Percentiles rank a stretch among this genome's conserved stretches.
These are phyloP conservation scores for Dusona sp. DNA, from an alignment of 2,888 invertebrate genomes.

Conservation along the genomic window DNA sequence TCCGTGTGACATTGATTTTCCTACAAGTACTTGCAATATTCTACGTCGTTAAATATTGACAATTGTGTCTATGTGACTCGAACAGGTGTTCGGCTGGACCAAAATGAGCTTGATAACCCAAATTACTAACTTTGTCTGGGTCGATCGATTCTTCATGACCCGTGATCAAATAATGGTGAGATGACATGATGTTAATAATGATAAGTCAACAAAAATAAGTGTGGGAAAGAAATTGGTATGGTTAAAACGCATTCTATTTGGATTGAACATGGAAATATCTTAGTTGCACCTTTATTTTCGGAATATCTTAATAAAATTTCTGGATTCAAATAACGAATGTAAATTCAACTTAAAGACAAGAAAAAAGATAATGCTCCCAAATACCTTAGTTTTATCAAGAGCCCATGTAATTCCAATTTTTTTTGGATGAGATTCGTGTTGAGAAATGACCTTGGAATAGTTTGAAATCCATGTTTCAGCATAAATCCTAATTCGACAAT, in stretches of 20 bases:
- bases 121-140: conserved; percentile 11
- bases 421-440: no score
- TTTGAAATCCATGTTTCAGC: conserved; percentile 31
- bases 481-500: conserved; percentile 6
- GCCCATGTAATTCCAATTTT: neutral
- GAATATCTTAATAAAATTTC: no score
- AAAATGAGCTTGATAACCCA: neutral
- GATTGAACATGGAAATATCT: no score
- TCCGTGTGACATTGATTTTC: no score
- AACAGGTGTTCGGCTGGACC: neutral
- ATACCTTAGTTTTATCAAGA: neutral
- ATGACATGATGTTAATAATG: neutral
- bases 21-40: neutral
- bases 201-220: neutral
- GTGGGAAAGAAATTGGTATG: neutral
- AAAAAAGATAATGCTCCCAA: no score
- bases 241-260: no score
- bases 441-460: no score
- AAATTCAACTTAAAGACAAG: neutral
- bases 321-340: neutral
- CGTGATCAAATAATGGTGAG: conserved; percentile 15
- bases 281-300: no score
- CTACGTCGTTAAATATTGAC: neutral
- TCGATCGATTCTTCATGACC: conserved; percentile 40
- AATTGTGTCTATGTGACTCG: neutral